phyloP scores from a whole-genome alignment of 2,797 vertebrate species.

The Phyllotis vaccarum region DNA sequence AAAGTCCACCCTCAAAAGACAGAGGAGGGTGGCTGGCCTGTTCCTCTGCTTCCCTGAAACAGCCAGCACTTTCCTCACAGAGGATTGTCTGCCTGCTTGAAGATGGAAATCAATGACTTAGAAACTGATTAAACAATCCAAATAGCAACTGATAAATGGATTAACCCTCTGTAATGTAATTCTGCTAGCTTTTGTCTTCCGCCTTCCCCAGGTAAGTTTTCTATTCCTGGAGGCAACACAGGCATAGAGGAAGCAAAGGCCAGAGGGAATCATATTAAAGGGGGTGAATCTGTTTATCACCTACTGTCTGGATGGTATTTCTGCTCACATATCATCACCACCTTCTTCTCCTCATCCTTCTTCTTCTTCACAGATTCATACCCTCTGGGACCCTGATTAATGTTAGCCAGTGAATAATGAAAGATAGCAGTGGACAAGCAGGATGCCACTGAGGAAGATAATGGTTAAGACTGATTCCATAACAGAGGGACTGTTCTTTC shows the following conservation, averaged over 20 bases:
- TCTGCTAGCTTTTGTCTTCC: conserved; percentile 78
- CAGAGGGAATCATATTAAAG: conserved; percentile 83
- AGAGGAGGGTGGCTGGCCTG: background rate
- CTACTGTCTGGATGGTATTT: conserved; percentile 79
- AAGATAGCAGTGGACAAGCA: conserved; percentile 66
- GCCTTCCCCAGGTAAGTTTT: conserved; percentile 81
- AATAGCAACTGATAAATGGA: conserved; percentile 83
- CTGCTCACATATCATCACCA: conserved; percentile 77
- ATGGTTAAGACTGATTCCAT: conserved; percentile 65
- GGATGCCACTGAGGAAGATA: conserved; percentile 1
- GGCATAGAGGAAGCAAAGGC: conserved; percentile 73
- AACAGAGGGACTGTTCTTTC: conserved; percentile 61
- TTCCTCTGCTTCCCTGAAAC: conserved; percentile 33
- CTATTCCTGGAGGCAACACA: conserved; percentile 82
- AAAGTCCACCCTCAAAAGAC: background rate
- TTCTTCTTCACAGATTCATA: conserved; percentile 76
- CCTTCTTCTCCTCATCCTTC: conserved; percentile 5
- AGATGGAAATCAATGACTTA: conserved; percentile 83
- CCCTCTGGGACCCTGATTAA: conserved; percentile 77
- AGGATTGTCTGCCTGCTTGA: conserved; percentile 72
- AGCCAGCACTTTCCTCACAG: conserved; percentile 51
- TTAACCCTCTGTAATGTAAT: conserved; percentile 82
- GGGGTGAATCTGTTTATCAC: conserved; percentile 83
- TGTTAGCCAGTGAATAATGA: conserved; percentile 76
- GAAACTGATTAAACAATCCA: conserved; percentile 83